Evolutionary conservation across 2,113 vertebrate genomes (phyloP).

Genomic region (Halichoerus grypus): DNA sequence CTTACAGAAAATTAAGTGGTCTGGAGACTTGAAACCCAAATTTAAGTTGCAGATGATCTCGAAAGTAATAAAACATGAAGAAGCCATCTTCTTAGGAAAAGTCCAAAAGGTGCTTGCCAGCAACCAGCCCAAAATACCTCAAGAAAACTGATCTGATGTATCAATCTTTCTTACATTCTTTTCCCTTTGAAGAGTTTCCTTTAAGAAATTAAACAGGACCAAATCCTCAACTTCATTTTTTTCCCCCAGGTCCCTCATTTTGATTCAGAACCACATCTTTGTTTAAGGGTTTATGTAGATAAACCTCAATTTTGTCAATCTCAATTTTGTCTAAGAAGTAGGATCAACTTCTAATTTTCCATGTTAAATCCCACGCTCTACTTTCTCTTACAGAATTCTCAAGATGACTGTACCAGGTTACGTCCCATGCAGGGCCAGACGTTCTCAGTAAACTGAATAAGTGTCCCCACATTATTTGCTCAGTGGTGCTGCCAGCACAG

Average conservation of each 20-base stretch:
- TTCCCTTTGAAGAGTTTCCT: conserved; percentile 83
- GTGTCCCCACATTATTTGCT: conserved; percentile 72
- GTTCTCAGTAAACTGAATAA: conserved; percentile 76
- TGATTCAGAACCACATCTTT: conserved; percentile 89
- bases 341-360: conserved; percentile 91
- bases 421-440: conserved; percentile 77
- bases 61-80: conserved; percentile 64
- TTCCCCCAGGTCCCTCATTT: conserved; percentile 86
- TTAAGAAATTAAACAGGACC: conserved; percentile 85
- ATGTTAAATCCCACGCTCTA: conserved; percentile 86
- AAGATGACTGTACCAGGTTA: conserved; percentile 79
- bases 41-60: conserved; percentile 73
- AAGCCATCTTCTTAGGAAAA: conserved; percentile 75
- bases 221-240: conserved; percentile 86
- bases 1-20: conserved; percentile 64
- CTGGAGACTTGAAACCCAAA: conserved; percentile 55
- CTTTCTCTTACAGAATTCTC: conserved; percentile 82
- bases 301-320: conserved; percentile 90
- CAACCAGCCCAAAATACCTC: not conserved
- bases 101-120: not conserved
- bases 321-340: conserved; percentile 89
- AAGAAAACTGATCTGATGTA: not conserved
- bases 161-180: conserved; percentile 53
- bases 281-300: conserved; percentile 91
- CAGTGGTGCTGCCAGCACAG: not conserved